phyloP scores from a whole-genome alignment of 2,888 invertebrate species.

The Epirrhoe alternata region DNA sequence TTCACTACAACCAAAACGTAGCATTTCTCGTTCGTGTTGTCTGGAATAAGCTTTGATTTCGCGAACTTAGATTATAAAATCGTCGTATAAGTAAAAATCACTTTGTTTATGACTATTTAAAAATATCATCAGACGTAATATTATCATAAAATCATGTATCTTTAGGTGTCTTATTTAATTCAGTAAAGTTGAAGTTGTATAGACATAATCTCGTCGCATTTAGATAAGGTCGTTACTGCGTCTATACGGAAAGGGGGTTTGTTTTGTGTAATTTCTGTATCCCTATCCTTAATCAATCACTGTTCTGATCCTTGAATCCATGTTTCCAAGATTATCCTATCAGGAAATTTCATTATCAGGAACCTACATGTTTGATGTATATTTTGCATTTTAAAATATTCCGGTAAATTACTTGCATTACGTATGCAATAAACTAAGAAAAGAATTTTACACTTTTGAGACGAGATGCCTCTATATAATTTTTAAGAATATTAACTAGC shows the following conservation, averaged over 20 bases:
- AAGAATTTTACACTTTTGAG: slow-evolving; percentile 37
- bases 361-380: slow-evolving; percentile 11
- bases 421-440: slow-evolving; percentile 17
- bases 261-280: slow-evolving; percentile 39
- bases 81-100: slow-evolving; percentile 39
- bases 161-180: slow-evolving; percentile 38
- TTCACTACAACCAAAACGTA: slow-evolving; percentile 9
- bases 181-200: slow-evolving; percentile 40
- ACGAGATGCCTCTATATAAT: slow-evolving; percentile 24
- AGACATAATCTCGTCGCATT: slow-evolving; percentile 47
- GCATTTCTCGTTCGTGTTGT: slow-evolving; percentile 13
- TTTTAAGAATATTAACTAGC: slow-evolving; percentile 28
- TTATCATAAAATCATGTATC: slow-evolving; percentile 45
- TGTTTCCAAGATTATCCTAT: slow-evolving; percentile 30
- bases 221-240: slow-evolving; percentile 24
- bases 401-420: slow-evolving; percentile 8
- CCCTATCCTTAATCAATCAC: slow-evolving; percentile 30
- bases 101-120: slow-evolving; percentile 42
- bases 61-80: slow-evolving; percentile 35
- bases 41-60: slow-evolving; percentile 26
- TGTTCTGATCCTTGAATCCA: slow-evolving; percentile 32
- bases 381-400: slow-evolving; percentile 14
- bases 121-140: slow-evolving; percentile 37
- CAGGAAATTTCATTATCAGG: slow-evolving; percentile 3
- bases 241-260: slow-evolving; percentile 32